Evolutionary conservation across 2,113 vertebrate genomes (phyloP).

Genomic region (Steatornis caripensis): DNA sequence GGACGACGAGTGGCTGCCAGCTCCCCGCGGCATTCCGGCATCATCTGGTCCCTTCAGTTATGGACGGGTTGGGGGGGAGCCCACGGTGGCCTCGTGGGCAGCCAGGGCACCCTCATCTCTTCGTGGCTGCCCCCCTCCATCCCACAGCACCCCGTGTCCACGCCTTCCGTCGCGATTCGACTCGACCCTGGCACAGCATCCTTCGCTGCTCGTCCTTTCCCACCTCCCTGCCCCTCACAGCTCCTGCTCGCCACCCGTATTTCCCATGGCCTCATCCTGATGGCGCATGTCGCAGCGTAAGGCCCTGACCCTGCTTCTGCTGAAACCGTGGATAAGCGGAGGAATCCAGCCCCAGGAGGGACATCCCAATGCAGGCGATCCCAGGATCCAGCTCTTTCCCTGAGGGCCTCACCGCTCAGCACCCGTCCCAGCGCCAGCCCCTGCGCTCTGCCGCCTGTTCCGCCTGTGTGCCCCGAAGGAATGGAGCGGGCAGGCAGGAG

Average conservation of each 20-base stretch:
- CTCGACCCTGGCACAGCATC: background rate
- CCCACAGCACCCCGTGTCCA: accelerated
- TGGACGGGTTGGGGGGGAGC: accelerated
- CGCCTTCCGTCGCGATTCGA: accelerated
- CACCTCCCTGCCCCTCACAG: background rate
- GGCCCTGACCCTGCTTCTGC: background rate
- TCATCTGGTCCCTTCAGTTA: slow-evolving; percentile 78
- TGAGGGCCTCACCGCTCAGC: accelerated
- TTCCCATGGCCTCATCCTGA: background rate
- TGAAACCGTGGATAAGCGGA: background rate
- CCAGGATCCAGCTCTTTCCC: accelerated
- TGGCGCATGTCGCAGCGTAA: accelerated
- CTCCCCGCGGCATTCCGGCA: slow-evolving; percentile 2
- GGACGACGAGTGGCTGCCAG: background rate
- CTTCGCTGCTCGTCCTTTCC: accelerated
- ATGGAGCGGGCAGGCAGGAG: background rate
- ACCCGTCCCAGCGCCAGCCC: accelerated
- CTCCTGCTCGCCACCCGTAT: accelerated
- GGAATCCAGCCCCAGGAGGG: background rate
- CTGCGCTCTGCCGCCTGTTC: background rate
- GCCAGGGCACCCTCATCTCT: background rate
- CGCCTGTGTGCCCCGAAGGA: background rate
- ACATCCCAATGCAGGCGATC: accelerated
- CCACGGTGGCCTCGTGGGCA: background rate
- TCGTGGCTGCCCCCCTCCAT: background rate